Conservation (phyloP, 2,113 vertebrate species). For the Cisticola juncidis region DNA sequence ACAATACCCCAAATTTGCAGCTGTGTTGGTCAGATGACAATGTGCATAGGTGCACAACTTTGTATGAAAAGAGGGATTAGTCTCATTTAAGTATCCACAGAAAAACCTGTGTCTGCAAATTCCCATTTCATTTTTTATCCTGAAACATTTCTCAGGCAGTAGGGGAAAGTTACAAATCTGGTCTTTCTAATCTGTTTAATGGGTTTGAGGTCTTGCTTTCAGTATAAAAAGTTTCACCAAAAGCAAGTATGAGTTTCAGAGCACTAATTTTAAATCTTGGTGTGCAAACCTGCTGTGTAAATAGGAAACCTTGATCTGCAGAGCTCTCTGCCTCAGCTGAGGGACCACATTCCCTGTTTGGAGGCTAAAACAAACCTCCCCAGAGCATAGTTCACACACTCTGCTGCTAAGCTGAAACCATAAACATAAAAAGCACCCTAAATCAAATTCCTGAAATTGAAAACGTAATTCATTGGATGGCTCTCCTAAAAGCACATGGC, state of each 20-base stretch:
- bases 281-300: not conserved
- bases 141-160: constrained; percentile 23
- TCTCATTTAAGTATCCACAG: constrained; percentile 6
- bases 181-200: constrained; percentile 1
- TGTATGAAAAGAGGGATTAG: constrained; percentile 48
- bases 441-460: not conserved
- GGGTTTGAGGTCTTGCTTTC: not conserved
- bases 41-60: constrained; percentile 54
- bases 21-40: constrained; percentile 24
- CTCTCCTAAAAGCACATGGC: not conserved
- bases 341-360: not conserved
- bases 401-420: not conserved
- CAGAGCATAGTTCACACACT: not conserved
- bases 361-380: constrained; percentile 5
- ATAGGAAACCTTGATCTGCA: not conserved
- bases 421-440: not conserved
- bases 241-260: not conserved
- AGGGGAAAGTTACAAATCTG: not conserved
- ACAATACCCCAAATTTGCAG: constrained; percentile 31
- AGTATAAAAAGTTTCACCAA: not conserved
- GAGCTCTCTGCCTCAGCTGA: not conserved
- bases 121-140: constrained; percentile 5
- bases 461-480: not conserved
- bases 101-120: constrained; percentile 41
- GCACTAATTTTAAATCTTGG: not conserved